Percentiles rank a stretch among this genome's conserved stretches.
phyloP scores from a whole-genome alignment of 2,113 vertebrate species.

The Theristicus caerulescens region DNA sequence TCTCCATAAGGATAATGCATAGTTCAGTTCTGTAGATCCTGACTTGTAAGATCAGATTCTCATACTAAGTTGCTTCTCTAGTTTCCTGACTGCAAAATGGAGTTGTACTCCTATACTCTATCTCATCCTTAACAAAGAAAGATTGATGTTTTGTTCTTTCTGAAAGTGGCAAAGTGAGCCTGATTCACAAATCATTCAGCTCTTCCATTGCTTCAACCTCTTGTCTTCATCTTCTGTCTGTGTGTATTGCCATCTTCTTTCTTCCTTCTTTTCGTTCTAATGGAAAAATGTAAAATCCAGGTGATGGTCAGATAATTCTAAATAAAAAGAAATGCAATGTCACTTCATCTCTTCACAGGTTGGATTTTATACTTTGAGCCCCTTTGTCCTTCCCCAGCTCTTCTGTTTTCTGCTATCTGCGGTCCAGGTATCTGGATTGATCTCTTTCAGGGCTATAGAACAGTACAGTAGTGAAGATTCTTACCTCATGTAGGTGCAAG shows the following conservation, averaged over 20 bases:
- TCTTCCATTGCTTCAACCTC: background rate
- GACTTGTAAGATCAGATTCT: background rate
- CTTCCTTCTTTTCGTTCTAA: background rate
- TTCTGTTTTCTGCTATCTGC: background rate
- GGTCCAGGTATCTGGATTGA: background rate
- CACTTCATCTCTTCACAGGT: background rate
- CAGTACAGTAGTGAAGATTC: background rate
- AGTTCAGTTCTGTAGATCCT: background rate
- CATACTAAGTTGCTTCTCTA: background rate
- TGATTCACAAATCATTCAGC: background rate
- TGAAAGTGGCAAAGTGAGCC: background rate
- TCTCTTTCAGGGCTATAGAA: background rate
- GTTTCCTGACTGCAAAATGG: background rate
- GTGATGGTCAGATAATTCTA: background rate
- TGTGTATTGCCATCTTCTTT: background rate
- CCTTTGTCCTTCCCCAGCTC: background rate
- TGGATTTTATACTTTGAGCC: background rate
- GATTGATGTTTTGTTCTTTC: background rate
- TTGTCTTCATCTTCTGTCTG: background rate
- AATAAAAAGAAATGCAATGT: background rate
- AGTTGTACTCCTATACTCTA: background rate
- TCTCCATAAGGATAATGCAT: background rate
- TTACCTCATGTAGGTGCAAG: background rate
- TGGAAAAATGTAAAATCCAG: background rate
- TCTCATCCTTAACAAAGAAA: background rate